A percentile compares a stretch with the other conserved stretches of the same genome.
Evolutionary conservation across 2,797 vertebrate species (phyloP).

Genomic region (Urophycis tenuis): DNA sequence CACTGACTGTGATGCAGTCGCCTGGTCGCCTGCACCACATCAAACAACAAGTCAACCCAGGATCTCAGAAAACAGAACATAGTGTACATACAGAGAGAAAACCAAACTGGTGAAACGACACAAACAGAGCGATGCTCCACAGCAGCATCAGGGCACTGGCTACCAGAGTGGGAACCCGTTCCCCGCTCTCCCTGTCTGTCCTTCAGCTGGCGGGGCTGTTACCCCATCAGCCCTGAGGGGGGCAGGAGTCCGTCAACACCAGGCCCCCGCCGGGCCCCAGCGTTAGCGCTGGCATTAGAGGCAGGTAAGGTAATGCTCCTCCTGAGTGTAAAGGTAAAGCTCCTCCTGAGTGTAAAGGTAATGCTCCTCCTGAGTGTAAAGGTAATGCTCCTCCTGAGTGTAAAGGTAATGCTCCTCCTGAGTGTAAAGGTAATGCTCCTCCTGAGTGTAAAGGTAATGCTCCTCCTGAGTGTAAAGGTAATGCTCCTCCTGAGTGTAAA

Average conservation of each 20-base stretch:
- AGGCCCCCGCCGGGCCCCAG: background rate
- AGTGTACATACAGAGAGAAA: conserved; percentile 10
- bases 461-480: background rate
- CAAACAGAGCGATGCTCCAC: no score
- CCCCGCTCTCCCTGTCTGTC: background rate
- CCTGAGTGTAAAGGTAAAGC: background rate
- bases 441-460: conserved; percentile 15
- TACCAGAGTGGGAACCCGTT: background rate
- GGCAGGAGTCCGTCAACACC: conserved; percentile 29
- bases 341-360: conserved; percentile 2
- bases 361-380: no score
- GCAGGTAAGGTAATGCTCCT: conserved; percentile 9
- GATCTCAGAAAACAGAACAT: conserved; percentile 27
- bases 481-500: background rate
- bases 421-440: conserved; percentile 7
- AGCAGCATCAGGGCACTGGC: background rate
- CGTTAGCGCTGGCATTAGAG: background rate
- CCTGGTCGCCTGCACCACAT: conserved; percentile 2
- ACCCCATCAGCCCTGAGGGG: background rate
- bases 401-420: background rate
- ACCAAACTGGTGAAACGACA: no score
- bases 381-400: conserved; percentile 4
- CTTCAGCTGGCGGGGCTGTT: background rate
- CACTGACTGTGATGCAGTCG: background rate
- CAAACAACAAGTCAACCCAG: conserved; percentile 18